phyloP scores from a whole-genome alignment of 2,113 vertebrate genomes.

The Dolichallabes microphthalmus region DNA sequence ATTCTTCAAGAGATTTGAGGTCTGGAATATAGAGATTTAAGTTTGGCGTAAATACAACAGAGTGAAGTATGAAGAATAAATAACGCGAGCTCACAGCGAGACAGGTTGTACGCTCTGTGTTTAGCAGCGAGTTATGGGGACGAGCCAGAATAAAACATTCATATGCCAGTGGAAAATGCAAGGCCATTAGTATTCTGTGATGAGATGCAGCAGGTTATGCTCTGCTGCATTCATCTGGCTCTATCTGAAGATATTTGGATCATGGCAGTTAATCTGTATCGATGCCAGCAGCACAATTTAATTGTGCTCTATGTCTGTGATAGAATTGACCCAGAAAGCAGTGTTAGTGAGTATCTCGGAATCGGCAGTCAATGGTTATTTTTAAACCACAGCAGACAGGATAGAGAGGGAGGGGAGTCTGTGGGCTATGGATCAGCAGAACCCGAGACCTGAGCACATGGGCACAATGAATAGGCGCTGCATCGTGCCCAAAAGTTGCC shows the following conservation, averaged over 20 bases:
- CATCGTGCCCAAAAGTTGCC: background rate
- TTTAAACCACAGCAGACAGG: conserved; percentile 35
- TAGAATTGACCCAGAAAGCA: conserved; percentile 47
- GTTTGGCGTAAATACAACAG: background rate
- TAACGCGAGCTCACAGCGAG: background rate
- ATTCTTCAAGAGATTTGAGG: background rate
- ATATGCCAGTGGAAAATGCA: conserved; percentile 14
- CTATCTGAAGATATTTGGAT: conserved; percentile 40
- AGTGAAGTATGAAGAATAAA: background rate
- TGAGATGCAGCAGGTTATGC: conserved; percentile 41
- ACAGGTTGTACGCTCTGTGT: background rate
- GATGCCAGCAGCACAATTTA: conserved; percentile 42
- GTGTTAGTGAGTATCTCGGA: conserved; percentile 37
- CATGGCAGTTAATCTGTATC: conserved; percentile 44
- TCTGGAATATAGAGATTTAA: background rate
- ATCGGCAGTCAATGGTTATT: conserved; percentile 40
- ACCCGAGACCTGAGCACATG: conserved; percentile 6
- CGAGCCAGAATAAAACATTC: conserved; percentile 39
- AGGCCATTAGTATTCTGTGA: conserved; percentile 38
- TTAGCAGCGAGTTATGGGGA: conserved; percentile 30
- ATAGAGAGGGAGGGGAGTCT: background rate
- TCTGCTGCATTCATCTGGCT: conserved; percentile 43
- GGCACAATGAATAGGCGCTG: background rate
- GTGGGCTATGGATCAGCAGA: background rate
- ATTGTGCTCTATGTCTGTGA: conserved; percentile 45